These are phyloP conservation scores for Synergus japonicus DNA, from an alignment of 2,888 invertebrate genomes.

Conservation along the genomic window DNA sequence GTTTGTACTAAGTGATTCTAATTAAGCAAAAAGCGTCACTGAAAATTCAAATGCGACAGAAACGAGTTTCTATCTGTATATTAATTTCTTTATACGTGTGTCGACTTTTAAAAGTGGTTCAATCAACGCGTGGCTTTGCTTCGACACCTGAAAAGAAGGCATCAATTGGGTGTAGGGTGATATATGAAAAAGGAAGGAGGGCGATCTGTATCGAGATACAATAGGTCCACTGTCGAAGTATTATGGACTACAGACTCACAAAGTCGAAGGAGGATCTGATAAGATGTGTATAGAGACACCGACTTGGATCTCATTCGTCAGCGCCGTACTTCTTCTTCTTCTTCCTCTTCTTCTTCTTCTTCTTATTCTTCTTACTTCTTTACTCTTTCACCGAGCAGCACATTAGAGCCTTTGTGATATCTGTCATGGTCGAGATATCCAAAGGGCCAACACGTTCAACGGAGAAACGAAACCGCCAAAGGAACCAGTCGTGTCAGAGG, in stretches of 20 bases:
- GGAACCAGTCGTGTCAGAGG: conserved; percentile 70
- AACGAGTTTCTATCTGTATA: too few species aligned
- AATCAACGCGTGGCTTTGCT: background rate
- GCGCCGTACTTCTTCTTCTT: conserved; percentile 54
- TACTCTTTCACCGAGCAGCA: conserved; percentile 68
- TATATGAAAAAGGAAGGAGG: conserved; percentile 30
- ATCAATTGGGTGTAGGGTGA: conserved; percentile 41
- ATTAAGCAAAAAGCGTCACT: too few species aligned
- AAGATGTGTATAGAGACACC: conserved; percentile 65
- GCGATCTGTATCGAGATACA: conserved; percentile 55
- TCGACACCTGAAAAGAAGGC: conserved; percentile 34
- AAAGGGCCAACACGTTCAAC: conserved; percentile 67
- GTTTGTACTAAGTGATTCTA: too few species aligned
- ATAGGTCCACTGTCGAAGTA: conserved; percentile 70
- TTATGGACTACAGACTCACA: conserved; percentile 58
- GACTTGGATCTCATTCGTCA: conserved; percentile 67
- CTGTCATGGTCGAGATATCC: conserved; percentile 72
- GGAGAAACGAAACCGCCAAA: conserved; percentile 60
- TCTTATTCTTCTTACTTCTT: conserved; percentile 54
- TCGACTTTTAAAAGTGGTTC: background rate
- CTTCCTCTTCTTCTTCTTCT: too few species aligned
- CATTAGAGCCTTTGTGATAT: conserved; percentile 75
- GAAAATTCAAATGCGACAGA: too few species aligned
- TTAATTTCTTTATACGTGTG: background rate
- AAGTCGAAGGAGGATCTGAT: conserved; percentile 67